A percentile compares a stretch with the other conserved stretches of the same genome.
phyloP scores from a whole-genome alignment of 1,140 invertebrate species.

The Drosophila murphyi region DNA sequence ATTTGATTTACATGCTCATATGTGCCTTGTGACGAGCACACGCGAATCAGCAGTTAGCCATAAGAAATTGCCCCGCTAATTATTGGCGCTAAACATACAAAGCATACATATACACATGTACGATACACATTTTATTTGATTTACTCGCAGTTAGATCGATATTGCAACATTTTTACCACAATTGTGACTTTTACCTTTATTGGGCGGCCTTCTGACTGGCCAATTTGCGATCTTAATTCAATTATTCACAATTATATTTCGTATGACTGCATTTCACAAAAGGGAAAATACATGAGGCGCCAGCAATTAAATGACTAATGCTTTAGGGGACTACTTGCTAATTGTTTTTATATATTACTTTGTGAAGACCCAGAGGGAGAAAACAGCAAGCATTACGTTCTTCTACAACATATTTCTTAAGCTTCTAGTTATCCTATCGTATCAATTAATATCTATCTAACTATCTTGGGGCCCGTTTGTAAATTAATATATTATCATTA shows the following conservation, averaged over 20 bases:
- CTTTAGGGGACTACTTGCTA: constrained; percentile 5
- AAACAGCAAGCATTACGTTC: no score
- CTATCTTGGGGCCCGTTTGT: no score
- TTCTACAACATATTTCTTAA: no score
- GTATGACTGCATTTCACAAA: neutral
- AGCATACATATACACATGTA: constrained; percentile 7
- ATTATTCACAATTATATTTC: no score
- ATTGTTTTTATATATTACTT: constrained; percentile 3
- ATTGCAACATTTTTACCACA: constrained; percentile 23
- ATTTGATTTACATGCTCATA: constrained; percentile 77
- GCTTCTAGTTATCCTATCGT: no score
- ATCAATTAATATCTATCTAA: no score
- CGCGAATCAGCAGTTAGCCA: constrained; percentile 11
- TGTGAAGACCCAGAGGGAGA: no score
- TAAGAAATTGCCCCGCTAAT: constrained; percentile 61
- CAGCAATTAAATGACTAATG: constrained; percentile 14
- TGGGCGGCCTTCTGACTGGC: neutral
- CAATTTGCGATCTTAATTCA: no score
- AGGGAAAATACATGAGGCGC: constrained; percentile 14
- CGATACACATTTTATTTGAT: neutral
- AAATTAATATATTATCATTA: no score
- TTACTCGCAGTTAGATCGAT: neutral
- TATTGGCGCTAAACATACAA: constrained; percentile 32
- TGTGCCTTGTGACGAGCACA: constrained; percentile 37
- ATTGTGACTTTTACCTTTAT: constrained; percentile 11